Evolutionary conservation across 2,113 vertebrate species (phyloP), one percentile per base, ranked within the genome.

Genomic region (Mohoua ochrocephala): DNA sequence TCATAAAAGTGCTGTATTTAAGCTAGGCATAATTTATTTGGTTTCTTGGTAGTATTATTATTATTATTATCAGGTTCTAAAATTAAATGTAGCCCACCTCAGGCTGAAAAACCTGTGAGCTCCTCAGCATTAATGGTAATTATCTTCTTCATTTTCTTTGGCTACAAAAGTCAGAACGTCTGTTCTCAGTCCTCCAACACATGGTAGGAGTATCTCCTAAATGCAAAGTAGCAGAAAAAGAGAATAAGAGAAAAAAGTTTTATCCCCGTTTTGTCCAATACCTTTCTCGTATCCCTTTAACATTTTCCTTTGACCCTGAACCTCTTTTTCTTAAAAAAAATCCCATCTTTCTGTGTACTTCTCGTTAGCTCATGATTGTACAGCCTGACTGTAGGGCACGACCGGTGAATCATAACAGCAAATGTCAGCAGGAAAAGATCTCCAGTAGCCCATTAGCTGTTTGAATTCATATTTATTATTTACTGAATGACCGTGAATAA

Each of bases 361-460:
- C 52, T 75, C 76, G 65, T 71, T 85, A 85, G 70, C 45, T 69
- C 24, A 2, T 71, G 57, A 44, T 47, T 53, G 39, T 86, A 42
- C 89, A 86, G 56, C 27, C 83, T 75, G 60, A 74, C 82, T 83
- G 76, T 54, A 95, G 87, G 75, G 84, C 82, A 91, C 0, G 3
- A 87, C 60, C 11, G 4, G 79, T 92, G 87, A 94, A 88, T 96
- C 91, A 91, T 86, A 96, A 84, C 64, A 94, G 75, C 75, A 96
- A 92, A 91, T 96, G 92, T 96, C 95, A 95, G 71, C 88, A 96
- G 88, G 71, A 90, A 94, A 93, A 91, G 63, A 92, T 92, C 93
- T 96, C 83, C 60, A 37, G 45, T 88, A 96, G 79, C 92, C 95
- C 85, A 92, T 96, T 93, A 95, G 92, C 82, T 95, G 60, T 88